A percentile compares a stretch with the other conserved stretches of the same genome.
These are phyloP conservation scores for Colinus virginianus DNA, from an alignment of 2,113 vertebrate species.

Conservation along the genomic window DNA sequence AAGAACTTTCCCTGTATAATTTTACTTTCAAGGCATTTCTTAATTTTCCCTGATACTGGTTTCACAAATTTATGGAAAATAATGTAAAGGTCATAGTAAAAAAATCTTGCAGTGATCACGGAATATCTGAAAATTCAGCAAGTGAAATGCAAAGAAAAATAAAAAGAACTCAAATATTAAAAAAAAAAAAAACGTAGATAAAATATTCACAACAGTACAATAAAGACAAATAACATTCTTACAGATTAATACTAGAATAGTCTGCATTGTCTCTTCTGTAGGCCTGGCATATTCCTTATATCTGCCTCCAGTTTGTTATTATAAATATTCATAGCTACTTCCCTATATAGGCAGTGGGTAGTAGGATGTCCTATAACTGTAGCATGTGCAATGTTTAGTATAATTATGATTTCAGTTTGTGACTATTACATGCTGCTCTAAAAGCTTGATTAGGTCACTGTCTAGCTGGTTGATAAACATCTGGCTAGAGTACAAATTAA, in stretches of 20 bases:
- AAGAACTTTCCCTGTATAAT: neutral
- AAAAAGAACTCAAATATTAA: neutral
- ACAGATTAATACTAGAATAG: neutral
- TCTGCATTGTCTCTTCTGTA: neutral
- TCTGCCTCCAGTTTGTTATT: neutral
- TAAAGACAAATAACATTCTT: neutral
- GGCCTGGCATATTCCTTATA: neutral
- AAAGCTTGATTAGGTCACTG: neutral
- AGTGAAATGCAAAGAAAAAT: neutral
- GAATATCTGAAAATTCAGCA: neutral
- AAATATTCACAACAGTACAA: neutral
- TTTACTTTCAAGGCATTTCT: neutral
- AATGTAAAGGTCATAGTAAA: neutral
- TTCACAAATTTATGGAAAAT: neutral
- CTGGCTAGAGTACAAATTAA: neutral
- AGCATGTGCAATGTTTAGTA: neutral
- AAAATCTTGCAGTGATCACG: neutral
- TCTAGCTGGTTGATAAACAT: slow-evolving; percentile 40
- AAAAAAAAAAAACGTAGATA: neutral
- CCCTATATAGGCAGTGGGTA: slow-evolving; percentile 6
- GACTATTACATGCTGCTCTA: neutral
- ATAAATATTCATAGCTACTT: slow-evolving; percentile 33
- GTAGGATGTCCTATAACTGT: neutral
- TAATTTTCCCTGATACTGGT: neutral
- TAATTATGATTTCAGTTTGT: slow-evolving; percentile 49